A percentile compares a stretch with the other conserved stretches of the same genome.
Evolutionary conservation across 64 coral and sea anemone genomes (phyloP).

Genomic region (Dendrophyllia cribrosa): DNA sequence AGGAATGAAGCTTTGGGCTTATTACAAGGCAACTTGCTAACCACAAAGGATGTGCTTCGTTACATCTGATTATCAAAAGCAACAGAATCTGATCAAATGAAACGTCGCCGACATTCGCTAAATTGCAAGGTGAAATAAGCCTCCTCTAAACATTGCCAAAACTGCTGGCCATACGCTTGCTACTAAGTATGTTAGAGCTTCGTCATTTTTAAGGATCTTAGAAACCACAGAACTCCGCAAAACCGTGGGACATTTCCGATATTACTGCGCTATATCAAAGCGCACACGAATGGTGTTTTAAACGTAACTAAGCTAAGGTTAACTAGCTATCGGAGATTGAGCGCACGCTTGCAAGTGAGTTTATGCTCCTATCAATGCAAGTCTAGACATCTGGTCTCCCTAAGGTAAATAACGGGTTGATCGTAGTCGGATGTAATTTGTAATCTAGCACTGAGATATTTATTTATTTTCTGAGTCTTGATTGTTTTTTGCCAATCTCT

Average conservation of each 20-base stretch:
- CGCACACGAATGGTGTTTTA: neutral
- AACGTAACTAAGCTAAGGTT: neutral
- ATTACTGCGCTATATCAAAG: neutral
- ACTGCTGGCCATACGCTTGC: neutral
- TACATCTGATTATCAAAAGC: constrained; percentile 19
- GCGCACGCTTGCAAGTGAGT: neutral
- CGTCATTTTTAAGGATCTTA: neutral
- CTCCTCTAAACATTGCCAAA: constrained; percentile 16
- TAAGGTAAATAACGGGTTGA: constrained; percentile 15
- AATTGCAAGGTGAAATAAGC: constrained; percentile 23
- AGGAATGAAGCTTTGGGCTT: neutral
- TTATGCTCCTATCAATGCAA: constrained; percentile 21
- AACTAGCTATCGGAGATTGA: neutral
- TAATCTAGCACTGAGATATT: constrained; percentile 36
- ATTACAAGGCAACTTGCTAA: neutral
- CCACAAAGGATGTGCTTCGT: neutral
- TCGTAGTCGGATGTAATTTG: constrained; percentile 44
- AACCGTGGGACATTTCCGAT: neutral
- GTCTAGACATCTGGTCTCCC: constrained; percentile 28
- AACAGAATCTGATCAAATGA: neutral
- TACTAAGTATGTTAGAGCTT: neutral
- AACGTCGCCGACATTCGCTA: constrained; percentile 14
- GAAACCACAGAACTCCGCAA: neutral
- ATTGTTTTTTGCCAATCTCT: constrained; percentile 37
- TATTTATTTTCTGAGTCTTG: constrained; percentile 22